Percentiles rank a stretch among this genome's conserved stretches.
Evolutionary conservation across 2,797 vertebrate genomes (phyloP).

Genomic region (Synanceia verrucosa): DNA sequence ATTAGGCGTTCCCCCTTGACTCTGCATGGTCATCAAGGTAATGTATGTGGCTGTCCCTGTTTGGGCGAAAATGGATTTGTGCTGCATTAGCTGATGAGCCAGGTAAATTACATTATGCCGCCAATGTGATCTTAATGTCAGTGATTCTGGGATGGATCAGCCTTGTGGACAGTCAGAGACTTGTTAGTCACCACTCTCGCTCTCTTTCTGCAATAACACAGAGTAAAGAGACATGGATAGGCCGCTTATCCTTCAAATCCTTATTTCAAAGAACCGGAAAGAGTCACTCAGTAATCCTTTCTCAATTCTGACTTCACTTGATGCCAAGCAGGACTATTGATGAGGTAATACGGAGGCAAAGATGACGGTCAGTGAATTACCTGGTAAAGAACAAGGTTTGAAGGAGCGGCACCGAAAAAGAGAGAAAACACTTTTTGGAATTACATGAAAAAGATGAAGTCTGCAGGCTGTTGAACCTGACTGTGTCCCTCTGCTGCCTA

Average conservation of each 20-base stretch:
- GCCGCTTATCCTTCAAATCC: constrained; percentile 41
- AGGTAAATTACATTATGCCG: constrained; percentile 84
- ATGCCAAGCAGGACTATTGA: constrained; percentile 15
- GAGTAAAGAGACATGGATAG: constrained; percentile 6
- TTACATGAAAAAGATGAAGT: constrained; percentile 41
- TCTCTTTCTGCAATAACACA: constrained; percentile 10
- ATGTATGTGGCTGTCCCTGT: constrained; percentile 85
- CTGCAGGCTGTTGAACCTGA: neutral
- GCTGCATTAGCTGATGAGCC: constrained; percentile 88
- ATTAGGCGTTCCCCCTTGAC: constrained; percentile 80
- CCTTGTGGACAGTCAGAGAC: constrained; percentile 52
- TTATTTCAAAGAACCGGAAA: constrained; percentile 23
- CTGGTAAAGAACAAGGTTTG: constrained; percentile 5
- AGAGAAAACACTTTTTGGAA: constrained; percentile 7
- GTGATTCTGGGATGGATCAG: constrained; percentile 74
- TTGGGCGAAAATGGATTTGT: constrained; percentile 85
- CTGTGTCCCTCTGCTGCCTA: neutral
- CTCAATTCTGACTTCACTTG: constrained; percentile 33
- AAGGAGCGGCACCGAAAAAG: constrained; percentile 22
- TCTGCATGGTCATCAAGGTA: constrained; percentile 81
- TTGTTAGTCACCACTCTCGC: constrained; percentile 46
- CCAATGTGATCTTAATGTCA: constrained; percentile 86
- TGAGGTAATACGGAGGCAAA: constrained; percentile 27
- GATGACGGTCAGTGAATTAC: constrained; percentile 20
- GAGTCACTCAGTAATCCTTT: constrained; percentile 12